Base-by-base conservation (phyloP, 1,140 invertebrate species). In the Drosophila takahashii region DNA sequence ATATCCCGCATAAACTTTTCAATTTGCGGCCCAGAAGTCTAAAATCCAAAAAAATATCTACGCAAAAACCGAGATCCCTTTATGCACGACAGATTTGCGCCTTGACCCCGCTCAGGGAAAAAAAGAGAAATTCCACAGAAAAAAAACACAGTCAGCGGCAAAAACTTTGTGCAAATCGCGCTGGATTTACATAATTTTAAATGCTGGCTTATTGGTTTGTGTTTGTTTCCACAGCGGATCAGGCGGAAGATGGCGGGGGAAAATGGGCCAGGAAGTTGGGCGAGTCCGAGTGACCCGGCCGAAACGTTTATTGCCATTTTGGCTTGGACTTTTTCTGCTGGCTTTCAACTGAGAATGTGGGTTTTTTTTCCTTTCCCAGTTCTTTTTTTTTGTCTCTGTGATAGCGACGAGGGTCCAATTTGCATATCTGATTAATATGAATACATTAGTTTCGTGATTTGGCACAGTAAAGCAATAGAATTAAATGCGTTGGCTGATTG, bases 351-450 rank as follows among this genome's bases (percentile, higher is more conserved):
- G n/a, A 16, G 44, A 36, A 41, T 39, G 65, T 45, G 50, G 27
- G 29, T 64, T 26, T 29, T 13, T 44, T 37, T 44, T 48, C 7
- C 15, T 56, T 13, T 80, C 15, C 22, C 16, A 44, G 37, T 60
- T 16, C 56, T 64, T 44, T 26, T 18, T 45, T 64, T 69, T 64
- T 32, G 22, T 18, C 29, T 27, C 34, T 29, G 60, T 34, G 27
- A 64, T 42, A 29, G 45, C 57, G 52, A 65, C 53, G 62, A 62
- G 58, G 53, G 71, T 66, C 52, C 27, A 60, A 90, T 90, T 90
- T 90, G 78, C 85, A 90, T 90, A 90, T 73, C 85, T 90, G 85
- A 90, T 90, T 90, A 90, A 90, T 90, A 90, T 79, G 85, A 90
- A 90, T 90, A 85, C 77, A 86, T 89, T 80, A 90, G 80, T 81